Base-by-base conservation (phyloP, 1,140 invertebrate genomes). In the Calliopsis andreniformis region DNA sequence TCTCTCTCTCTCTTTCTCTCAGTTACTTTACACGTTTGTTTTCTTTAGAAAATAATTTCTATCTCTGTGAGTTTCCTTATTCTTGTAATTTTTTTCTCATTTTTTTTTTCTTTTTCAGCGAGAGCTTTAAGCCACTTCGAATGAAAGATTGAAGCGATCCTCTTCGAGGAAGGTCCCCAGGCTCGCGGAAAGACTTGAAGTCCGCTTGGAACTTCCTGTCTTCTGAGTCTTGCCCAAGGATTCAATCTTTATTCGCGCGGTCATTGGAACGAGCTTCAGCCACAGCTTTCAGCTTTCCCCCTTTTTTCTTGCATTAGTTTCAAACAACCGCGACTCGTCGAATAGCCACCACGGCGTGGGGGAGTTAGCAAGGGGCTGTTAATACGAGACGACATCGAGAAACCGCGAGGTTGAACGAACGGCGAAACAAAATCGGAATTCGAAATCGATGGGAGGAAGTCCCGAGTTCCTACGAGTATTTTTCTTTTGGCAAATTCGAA, bases 11-110 rank as follows among this genome's bases (percentile, higher is more conserved):
- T 16, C 30, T 55, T 12, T 45, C 18, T n/a, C n/a, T n/a, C n/a
- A n/a, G n/a, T 56, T 43, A 61, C 70, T 64, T 42, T 47, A 39
- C 56, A 61, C n/a, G 42, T 56, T 55, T 43, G 55, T 49, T 53
- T 62, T 47, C 28, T 32, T 76, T 68, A 67, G 78, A 80, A 80
- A 80, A 80, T 79, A 80, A 80, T 77, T 43, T 80, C 53, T 76
- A 75, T 75, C 71, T 75, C 39, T 66, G 28, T 66, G 62, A 73
- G 7, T 58, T 39, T 56, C 23, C 70, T 25, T 32, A 16, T 30
- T 77, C 61, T 59, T 59, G 8, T 5, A 2, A 16, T 20, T 59
- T 59, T 59, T 59, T 59, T 49, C 30, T 35, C 16, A 10, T 67
- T 42, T 16, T 2, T 35, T 70, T 59, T 7, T 14, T 58, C 20